phyloP scores from a whole-genome alignment of 2,113 vertebrate species.

The Coptodon rendalli region DNA sequence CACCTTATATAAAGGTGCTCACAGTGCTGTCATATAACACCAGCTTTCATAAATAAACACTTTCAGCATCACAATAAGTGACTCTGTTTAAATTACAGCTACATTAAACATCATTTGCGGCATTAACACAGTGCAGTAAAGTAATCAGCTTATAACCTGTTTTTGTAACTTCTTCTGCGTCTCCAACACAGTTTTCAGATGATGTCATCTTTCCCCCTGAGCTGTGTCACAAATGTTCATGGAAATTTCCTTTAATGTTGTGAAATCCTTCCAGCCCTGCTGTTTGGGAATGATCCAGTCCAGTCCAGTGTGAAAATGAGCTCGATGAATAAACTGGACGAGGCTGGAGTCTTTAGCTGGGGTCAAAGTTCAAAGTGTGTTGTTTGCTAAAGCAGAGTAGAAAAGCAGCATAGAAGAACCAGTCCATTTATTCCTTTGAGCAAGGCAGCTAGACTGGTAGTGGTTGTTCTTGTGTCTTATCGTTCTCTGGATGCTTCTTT shows the following conservation, averaged over 20 bases:
- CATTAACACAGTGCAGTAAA: neutral
- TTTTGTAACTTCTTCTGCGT: neutral
- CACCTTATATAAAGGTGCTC: neutral
- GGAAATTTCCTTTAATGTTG: neutral
- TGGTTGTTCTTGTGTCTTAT: neutral
- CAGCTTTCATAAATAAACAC: neutral
- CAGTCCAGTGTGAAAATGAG: neutral
- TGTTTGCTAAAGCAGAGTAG: neutral
- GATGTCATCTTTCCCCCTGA: neutral
- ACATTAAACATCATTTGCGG: neutral
- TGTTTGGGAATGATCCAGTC: rapidly evolving
- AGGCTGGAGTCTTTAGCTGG: neutral
- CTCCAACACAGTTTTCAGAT: neutral
- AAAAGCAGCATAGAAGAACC: neutral
- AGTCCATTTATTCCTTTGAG: neutral
- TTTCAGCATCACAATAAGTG: neutral
- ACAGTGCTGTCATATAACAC: neutral
- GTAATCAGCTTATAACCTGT: neutral
- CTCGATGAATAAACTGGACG: neutral
- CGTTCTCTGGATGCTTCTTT: neutral
- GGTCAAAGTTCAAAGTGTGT: neutral
- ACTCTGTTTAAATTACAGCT: rapidly evolving
- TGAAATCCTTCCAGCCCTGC: neutral
- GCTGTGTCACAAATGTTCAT: neutral
- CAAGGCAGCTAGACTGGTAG: neutral